These are phyloP conservation scores for Arenaria interpres DNA, from an alignment of 2,113 vertebrate species.

Conservation along the genomic window DNA sequence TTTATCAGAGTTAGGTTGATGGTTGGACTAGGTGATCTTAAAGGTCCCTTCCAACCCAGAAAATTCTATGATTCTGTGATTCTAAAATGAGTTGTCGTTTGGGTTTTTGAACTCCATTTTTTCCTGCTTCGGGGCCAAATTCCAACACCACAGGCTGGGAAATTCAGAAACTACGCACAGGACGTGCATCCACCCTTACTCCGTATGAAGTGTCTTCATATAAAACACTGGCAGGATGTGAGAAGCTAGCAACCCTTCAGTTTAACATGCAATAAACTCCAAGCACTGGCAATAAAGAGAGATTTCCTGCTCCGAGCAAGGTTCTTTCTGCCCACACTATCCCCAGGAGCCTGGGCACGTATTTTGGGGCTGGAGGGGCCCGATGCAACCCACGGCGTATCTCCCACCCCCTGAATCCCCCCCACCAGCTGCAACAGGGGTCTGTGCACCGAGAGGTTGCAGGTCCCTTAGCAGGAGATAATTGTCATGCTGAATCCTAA, in stretches of 20 bases:
- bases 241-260: neutral
- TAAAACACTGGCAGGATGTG: neutral
- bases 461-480: neutral
- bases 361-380: neutral
- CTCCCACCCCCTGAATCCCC: neutral
- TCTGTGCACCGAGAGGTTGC: neutral
- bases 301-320: neutral
- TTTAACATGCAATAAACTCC: neutral
- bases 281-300: neutral
- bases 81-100: no score
- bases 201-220: neutral
- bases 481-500: neutral
- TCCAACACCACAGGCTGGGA: neutral
- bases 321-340: neutral
- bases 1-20: no score
- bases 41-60: no score
- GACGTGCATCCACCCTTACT: neutral
- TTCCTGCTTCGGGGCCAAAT: neutral
- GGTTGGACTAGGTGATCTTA: no score
- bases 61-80: neutral
- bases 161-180: accelerated
- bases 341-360: accelerated
- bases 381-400: neutral
- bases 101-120: neutral
- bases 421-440: neutral